These are phyloP conservation scores for Chaetorhynchus papuensis DNA, from an alignment of 2,113 vertebrate species.

Conservation along the genomic window DNA sequence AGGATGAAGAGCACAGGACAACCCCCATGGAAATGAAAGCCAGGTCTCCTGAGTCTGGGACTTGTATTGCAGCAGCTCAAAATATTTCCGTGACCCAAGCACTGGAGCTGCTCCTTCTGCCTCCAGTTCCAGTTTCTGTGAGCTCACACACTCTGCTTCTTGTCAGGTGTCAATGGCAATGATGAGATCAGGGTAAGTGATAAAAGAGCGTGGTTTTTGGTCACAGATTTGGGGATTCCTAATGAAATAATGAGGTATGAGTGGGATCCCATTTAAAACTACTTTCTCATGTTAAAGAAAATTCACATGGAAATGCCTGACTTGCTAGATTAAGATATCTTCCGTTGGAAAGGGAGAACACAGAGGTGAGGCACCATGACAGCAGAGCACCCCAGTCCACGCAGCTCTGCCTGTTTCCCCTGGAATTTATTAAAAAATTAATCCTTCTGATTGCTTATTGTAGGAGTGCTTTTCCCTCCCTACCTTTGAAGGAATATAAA, in stretches of 20 bases:
- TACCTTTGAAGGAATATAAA: not conserved
- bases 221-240: not conserved
- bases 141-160: not conserved
- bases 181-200: not conserved
- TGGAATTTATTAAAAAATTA: not conserved
- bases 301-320: not conserved
- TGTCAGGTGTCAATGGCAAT: not conserved
- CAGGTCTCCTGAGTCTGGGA: not conserved
- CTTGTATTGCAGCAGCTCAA: not conserved
- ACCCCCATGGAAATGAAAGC: not conserved
- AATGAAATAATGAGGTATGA: not conserved
- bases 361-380: not conserved
- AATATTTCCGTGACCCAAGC: not conserved
- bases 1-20: not conserved
- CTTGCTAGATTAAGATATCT: not conserved
- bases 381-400: not conserved
- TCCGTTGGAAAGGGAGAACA: not conserved
- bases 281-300: not conserved
- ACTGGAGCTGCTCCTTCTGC: not conserved
- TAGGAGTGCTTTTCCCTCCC: not conserved
- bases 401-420: not conserved
- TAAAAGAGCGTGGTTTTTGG: not conserved
- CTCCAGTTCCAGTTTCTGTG: not conserved
- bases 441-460: not conserved
- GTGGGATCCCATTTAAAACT: not conserved